phyloP scores from a whole-genome alignment of 2,888 invertebrate species.

The Pseudeuparius sepicola region DNA sequence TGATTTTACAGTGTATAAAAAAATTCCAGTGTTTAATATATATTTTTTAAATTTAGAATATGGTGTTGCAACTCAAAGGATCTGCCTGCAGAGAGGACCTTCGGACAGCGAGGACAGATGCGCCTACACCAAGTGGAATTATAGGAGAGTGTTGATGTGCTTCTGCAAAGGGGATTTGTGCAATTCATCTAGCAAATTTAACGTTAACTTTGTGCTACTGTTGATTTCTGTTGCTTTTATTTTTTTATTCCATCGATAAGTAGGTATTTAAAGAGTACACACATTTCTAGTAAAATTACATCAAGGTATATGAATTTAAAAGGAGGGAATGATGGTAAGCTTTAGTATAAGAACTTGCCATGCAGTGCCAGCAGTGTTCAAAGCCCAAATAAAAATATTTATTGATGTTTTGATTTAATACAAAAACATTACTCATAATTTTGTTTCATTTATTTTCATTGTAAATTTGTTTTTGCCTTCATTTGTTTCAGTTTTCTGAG shows the following conservation, averaged over 20 bases:
- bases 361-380: too few relatives aligned
- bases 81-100: constrained; percentile 79
- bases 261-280: constrained; percentile 7
- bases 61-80: constrained; percentile 76
- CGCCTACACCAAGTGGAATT: constrained; percentile 74
- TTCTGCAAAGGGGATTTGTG: constrained; percentile 86
- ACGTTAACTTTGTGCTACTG: constrained; percentile 20
- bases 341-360: too few relatives aligned
- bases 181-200: constrained; percentile 42
- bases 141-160: constrained; percentile 80
- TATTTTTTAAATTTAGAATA: constrained; percentile 52
- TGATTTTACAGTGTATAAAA: background rate
- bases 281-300: constrained; percentile 14
- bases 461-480: too few relatives aligned
- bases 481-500: too few relatives aligned
- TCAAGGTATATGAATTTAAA: constrained; percentile 5
- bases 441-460: too few relatives aligned
- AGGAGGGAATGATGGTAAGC: too few relatives aligned
- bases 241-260: constrained; percentile 8
- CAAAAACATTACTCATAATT: too few relatives aligned
- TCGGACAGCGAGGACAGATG: constrained; percentile 84
- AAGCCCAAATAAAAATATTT: too few relatives aligned
- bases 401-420: too few relatives aligned
- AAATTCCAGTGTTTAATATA: background rate
- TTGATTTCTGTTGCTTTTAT: constrained; percentile 6